Conservation (phyloP, 2,113 vertebrate species). For the Pristiophorus japonicus region DNA sequence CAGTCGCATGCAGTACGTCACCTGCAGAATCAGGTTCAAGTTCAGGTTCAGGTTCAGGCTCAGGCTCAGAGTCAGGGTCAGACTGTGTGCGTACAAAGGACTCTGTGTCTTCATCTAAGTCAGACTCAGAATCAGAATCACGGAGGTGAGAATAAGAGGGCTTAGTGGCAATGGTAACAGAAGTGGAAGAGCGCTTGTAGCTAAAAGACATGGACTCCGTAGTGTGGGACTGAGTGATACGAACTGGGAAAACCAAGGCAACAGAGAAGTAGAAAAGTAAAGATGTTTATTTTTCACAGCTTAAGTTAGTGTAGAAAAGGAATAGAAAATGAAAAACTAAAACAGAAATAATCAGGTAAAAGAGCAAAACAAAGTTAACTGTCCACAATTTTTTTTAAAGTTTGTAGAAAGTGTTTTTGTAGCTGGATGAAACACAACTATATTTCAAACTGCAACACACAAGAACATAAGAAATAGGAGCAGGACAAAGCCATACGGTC, state of each 20-base stretch:
- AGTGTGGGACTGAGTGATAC: constrained; percentile 84
- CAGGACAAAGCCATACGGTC: too few species aligned
- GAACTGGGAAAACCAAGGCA: constrained; percentile 65
- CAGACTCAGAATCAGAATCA: constrained; percentile 68
- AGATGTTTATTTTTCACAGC: not conserved
- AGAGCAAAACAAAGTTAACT: not conserved
- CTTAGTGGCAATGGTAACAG: constrained; percentile 82
- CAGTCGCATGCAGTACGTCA: constrained; percentile 57
- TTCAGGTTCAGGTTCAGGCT: constrained; percentile 41
- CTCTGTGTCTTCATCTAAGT: constrained; percentile 62
- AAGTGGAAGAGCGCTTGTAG: constrained; percentile 87
- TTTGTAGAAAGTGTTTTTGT: not conserved
- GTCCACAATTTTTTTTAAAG: not conserved
- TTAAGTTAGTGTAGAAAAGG: constrained; percentile 2
- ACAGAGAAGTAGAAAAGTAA: constrained; percentile 32
- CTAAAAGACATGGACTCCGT: constrained; percentile 93
- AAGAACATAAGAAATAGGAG: not conserved
- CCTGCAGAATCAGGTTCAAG: constrained; percentile 71
- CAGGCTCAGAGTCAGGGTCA: constrained; percentile 50
- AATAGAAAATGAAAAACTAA: constrained; percentile 24
- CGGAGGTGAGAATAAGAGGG: constrained; percentile 69
- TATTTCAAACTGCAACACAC: not conserved
- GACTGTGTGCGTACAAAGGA: constrained; percentile 62
- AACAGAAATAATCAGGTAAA: not conserved
- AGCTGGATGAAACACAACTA: not conserved